A percentile compares a stretch with the other conserved stretches of the same genome.
Evolutionary conservation across 2,797 vertebrate species (phyloP).

Genomic region (Telmatherina bonti): DNA sequence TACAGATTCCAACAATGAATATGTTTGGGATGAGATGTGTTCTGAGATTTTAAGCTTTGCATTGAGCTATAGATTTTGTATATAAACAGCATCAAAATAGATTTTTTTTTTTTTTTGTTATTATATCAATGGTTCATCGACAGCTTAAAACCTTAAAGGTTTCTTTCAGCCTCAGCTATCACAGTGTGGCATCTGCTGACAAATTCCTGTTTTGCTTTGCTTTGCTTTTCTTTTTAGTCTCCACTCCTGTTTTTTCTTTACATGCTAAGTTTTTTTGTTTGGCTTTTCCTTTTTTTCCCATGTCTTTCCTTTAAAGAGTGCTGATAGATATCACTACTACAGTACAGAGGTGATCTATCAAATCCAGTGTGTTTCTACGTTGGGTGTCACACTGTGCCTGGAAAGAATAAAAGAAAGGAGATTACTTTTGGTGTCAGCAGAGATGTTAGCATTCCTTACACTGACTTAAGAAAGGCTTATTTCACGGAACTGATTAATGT

Average conservation of each 20-base stretch:
- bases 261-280: not conserved
- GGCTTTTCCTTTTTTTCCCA: not conserved
- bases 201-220: constrained; percentile 67
- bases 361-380: constrained; percentile 21
- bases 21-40: not conserved
- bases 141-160: constrained; percentile 37
- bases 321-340: constrained; percentile 45
- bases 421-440: constrained; percentile 30
- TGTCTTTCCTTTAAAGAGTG: constrained; percentile 12
- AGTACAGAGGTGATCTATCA: constrained; percentile 18
- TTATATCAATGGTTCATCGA: constrained; percentile 23
- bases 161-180: constrained; percentile 57
- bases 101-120: constrained; percentile 1
- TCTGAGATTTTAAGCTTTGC: constrained; percentile 10
- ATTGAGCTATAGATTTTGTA: constrained; percentile 48
- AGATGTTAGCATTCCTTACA: constrained; percentile 65
- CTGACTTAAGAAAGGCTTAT: constrained; percentile 14
- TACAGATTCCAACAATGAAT: not conserved
- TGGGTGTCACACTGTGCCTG: constrained; percentile 27
- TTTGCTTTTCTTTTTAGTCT: constrained; percentile 31
- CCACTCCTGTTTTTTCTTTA: constrained; percentile 17
- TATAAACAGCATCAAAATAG: constrained; percentile 48
- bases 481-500: constrained; percentile 15
- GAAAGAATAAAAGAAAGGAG: constrained; percentile 39
- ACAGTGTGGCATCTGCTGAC: constrained; percentile 63